Base-by-base conservation (phyloP, 2,888 invertebrate species). In the Mimas tiliae region DNA sequence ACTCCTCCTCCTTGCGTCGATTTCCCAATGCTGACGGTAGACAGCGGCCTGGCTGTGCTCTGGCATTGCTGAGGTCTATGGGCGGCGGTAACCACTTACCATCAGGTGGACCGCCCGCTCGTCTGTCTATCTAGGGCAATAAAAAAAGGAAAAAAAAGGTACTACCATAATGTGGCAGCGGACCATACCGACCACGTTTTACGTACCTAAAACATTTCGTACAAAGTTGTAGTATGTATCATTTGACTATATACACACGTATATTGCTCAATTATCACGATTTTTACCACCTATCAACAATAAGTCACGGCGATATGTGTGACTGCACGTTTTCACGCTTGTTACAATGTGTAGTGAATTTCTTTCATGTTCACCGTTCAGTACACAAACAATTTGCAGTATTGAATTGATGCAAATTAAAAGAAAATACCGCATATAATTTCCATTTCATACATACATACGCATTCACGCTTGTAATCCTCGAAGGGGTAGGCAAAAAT, bases 281-380 rank as follows among this genome's bases (percentile, higher is more conserved):
- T 58, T 58, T 19, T 38, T 11, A 12, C 19, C 58, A 58, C 19
- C 16, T 52, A 52, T 52, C 34, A 64, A 42, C 52, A 45, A 50
- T 64, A n/a, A 21, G 52, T 52, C 64, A 64, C 64, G 64, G 52
- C 52, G 38, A 1, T 64, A 19, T 34, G 64, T 64, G 16, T 34
- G 34, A 64, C 51, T 34, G 33, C 12, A 38, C n/a, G 52, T 64
- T 64, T 51, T 64, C 64, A 64, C 21, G 16, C 47, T 33, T 12
- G 21, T 45, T 38, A 52, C 42, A 42, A 52, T 52, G 52, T 50
- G 50, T 63, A 34, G 33, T 48, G 45, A 16, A 33, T 6, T 34
- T 11, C n/a, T 50, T 48, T 34, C 48, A 63, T 50, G 33, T 50
- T 48, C 21, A 34, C n/a, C 33, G 63, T 47, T 58, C 42, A 38